These are phyloP conservation scores for Corynorhinus townsendii DNA, from an alignment of 2,113 vertebrate species.

Conservation along the genomic window DNA sequence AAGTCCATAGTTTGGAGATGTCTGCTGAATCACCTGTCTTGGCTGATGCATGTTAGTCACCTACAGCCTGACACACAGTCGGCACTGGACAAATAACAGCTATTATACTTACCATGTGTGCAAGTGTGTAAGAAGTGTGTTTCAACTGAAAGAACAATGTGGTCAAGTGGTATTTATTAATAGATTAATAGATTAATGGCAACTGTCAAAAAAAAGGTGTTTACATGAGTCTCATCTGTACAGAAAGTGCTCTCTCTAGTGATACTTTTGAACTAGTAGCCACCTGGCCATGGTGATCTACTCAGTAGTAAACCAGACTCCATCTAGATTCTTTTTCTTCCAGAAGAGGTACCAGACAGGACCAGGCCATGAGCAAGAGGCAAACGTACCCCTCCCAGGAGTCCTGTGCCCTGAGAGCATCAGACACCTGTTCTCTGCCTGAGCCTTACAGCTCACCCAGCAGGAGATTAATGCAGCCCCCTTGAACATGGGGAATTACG, in stretches of 20 bases:
- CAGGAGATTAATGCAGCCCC: not conserved
- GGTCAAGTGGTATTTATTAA: no score
- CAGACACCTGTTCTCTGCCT: not conserved
- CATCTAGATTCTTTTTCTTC: not conserved
- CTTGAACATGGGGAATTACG: fast-evolving
- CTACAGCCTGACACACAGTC: no score
- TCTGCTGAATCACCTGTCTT: not conserved
- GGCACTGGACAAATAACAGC: no score
- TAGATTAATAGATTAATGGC: not conserved
- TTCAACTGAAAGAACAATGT: no score
- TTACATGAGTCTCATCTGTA: not conserved
- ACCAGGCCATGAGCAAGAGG: not conserved
- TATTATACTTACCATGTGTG: no score
- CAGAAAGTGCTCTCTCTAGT: not conserved
- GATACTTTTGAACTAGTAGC: not conserved
- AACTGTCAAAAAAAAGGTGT: not conserved
- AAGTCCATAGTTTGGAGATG: not conserved
- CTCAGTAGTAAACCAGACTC: not conserved
- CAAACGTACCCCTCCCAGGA: not conserved
- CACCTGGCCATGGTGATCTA: not conserved
- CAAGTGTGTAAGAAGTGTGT: no score
- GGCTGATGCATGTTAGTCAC: no score
- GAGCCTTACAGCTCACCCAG: not conserved
- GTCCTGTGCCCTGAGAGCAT: not conserved
- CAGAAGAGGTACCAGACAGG: not conserved